phyloP scores from a whole-genome alignment of 2,113 vertebrate species.

The Genyomyrus donnyi region DNA sequence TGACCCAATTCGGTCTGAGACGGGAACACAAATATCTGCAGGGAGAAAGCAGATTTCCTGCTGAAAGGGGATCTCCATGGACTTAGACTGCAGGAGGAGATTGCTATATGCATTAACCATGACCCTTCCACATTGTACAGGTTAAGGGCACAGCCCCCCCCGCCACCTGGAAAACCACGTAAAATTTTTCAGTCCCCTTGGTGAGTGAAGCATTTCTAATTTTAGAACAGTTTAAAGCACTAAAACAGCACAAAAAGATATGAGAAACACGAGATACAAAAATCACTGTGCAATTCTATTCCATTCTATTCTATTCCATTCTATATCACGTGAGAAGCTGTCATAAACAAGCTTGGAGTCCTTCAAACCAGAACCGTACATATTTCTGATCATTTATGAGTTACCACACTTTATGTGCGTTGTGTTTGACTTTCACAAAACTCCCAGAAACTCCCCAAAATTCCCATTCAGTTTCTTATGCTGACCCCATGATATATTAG shows the following conservation, averaged over 20 bases:
- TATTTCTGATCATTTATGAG: not conserved
- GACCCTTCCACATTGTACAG: not conserved
- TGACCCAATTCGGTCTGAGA: slow-evolving; percentile 79
- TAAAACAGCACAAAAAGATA: not conserved
- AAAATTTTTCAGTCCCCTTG: not conserved
- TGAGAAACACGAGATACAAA: not conserved
- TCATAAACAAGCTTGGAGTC: not conserved
- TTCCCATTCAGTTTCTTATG: not conserved
- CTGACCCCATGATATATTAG: not conserved
- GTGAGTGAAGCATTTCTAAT: not conserved
- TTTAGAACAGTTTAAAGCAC: not conserved
- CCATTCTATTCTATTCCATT: not conserved
- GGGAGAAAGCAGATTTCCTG: not conserved
- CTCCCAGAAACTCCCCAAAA: not conserved
- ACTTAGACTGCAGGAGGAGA: not conserved
- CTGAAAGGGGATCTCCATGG: not conserved
- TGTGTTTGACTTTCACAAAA: not conserved
- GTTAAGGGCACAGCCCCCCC: not conserved
- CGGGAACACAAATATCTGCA: slow-evolving; percentile 79
- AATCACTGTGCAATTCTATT: not conserved
- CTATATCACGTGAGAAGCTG: not conserved
- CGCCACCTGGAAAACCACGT: not conserved
- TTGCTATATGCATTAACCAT: not conserved
- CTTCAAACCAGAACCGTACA: not conserved
- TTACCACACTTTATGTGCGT: not conserved